Percentiles rank a stretch among this genome's conserved stretches.
Conservation (phyloP, 2,113 vertebrate genomes). For the Brachypteracias leptosomus region DNA sequence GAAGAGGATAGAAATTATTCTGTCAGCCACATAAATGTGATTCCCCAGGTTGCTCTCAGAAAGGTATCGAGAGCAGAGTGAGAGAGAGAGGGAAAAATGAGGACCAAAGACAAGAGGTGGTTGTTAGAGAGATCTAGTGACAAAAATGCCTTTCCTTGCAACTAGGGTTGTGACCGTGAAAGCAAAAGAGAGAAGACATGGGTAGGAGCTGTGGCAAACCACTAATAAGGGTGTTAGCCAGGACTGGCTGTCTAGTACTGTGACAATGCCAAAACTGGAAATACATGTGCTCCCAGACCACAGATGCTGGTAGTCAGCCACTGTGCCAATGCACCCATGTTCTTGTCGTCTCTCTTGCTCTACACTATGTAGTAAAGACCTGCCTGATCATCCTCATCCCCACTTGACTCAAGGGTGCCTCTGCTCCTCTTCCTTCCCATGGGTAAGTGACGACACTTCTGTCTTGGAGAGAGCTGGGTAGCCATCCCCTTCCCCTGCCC, state of each 20-base stretch:
- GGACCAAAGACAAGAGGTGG: not conserved
- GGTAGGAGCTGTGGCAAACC: not conserved
- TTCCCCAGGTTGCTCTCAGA: not conserved
- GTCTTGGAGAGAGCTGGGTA: not conserved
- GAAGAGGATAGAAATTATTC: not conserved
- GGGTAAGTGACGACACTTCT: not conserved
- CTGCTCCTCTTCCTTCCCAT: not conserved
- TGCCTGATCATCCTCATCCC: not conserved
- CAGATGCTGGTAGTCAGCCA: not conserved
- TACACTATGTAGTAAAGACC: accelerated
- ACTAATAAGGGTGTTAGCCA: not conserved
- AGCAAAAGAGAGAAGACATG: not conserved
- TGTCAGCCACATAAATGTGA: accelerated
- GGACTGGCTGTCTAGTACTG: not conserved
- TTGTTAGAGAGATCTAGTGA: not conserved
- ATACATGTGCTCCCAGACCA: accelerated
- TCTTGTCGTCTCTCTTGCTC: not conserved
- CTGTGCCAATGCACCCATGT: accelerated
- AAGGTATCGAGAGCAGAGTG: not conserved
- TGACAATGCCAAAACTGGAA: not conserved
- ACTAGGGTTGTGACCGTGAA: not conserved
- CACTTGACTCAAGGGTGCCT: not conserved
- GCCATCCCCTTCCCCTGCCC: not conserved
- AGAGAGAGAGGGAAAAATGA: not conserved
- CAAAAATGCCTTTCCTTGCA: not conserved